Percentiles rank a stretch among this genome's conserved stretches.
Evolutionary conservation across 2,888 invertebrate species (phyloP).

Genomic region (Trissolcus brochymenae): DNA sequence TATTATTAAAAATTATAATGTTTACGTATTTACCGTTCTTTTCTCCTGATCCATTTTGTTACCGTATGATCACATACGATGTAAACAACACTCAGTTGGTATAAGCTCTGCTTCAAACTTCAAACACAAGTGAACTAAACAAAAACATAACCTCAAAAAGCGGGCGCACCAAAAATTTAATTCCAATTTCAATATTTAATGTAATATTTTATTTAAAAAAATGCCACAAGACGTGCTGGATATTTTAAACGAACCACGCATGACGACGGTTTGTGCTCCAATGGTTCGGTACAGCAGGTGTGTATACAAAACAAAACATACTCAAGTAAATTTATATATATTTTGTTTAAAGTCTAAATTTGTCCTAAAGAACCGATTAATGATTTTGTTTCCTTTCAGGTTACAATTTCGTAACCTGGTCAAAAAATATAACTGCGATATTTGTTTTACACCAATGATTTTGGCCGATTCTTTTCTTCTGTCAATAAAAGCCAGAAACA

Average conservation of each 20-base stretch:
- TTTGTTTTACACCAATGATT: slow-evolving; percentile 98
- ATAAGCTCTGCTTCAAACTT: no score
- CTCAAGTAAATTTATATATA: no score
- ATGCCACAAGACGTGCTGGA: slow-evolving; percentile 79
- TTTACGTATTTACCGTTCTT: no score
- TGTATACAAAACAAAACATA: slow-evolving; percentile 58
- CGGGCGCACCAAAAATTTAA: not conserved
- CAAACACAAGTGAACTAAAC: not conserved
- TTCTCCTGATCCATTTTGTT: no score
- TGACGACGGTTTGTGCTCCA: slow-evolving; percentile 90
- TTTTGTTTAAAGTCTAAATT: no score
- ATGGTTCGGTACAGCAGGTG: slow-evolving; percentile 97
- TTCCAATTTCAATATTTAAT: slow-evolving; percentile 1
- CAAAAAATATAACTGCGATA: slow-evolving; percentile 88
- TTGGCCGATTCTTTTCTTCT: slow-evolving; percentile 94
- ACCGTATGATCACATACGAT: no score
- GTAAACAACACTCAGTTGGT: no score
- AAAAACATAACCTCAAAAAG: slow-evolving; percentile 6
- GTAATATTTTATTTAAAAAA: not conserved
- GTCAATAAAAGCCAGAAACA: slow-evolving; percentile 89
- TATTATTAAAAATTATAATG: no score
- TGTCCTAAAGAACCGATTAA: not conserved
- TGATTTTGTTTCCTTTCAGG: slow-evolving; percentile 75
- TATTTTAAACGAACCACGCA: slow-evolving; percentile 80
- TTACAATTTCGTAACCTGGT: slow-evolving; percentile 87